Evolutionary conservation across 2,888 invertebrate species (phyloP), one percentile per base, ranked within the genome.

Genomic region (Carcina quercana): DNA sequence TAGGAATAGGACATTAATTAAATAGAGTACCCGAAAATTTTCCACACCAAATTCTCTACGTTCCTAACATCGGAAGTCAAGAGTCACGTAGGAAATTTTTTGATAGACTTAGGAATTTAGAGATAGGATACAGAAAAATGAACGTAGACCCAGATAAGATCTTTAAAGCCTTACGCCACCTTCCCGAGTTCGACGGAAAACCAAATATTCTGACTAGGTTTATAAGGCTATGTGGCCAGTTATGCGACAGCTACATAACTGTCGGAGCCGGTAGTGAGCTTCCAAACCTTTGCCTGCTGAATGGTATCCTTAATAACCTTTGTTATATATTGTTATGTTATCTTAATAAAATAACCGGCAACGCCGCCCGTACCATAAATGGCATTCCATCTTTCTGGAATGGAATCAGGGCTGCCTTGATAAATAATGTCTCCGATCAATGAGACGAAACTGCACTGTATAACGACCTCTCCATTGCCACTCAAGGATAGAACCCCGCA

Each of bases 351-450:
- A 13, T 25, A 25, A 12, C 25, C 6, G 25, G 25, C 1, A 12
- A 6, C 6, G 25, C 31, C 7, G 31, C 31, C 12, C n/a, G 24
- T 3, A 4, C 13, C 4, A 31, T 25, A 14, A 31, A 31, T 13
- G 31, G 31, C 3, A 31, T 31, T n/a, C 22, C 31, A 6, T 25
- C 25, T 5, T 25, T 12, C 11, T 31, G 31, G 31, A n/a, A 10
- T 7, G 25, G 25, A 8, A 31, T 31, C 7, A 15, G 25, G 8
- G 17, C 5, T 17, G 25, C 31, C 1, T n/a, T 41, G 11, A 36
- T 41, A 3, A 38, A 38, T 32, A 38, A 32, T 22, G 38, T 41
- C 15, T 21, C 35, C 7, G 33, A 40, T n/a, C 40, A 37, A 12
- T 12, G 38, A 2, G 38, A 38, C 15, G 38, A 38, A 12, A 38